Base-by-base conservation (phyloP, 1,140 invertebrate genomes). In the Formica selysi region DNA sequence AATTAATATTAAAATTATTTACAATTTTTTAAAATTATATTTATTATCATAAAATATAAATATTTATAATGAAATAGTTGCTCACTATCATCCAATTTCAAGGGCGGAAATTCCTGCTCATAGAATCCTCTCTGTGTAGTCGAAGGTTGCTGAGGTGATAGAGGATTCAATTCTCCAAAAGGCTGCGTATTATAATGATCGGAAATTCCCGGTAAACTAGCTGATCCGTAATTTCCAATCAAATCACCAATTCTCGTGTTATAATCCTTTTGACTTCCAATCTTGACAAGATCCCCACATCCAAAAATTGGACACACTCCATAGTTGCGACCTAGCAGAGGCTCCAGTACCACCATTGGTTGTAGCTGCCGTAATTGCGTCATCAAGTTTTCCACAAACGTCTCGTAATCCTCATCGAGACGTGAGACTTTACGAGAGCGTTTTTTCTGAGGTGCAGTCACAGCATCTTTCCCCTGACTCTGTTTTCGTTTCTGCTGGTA, bases 41-140 rank as follows among this genome's bases (percentile, higher is more conserved):
- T 41, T 67, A 38, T 36, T 22, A 32, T n/a, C 22, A 51, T 10
- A 19, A 74, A 36, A 73, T 36, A 38, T 38, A 76, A 76, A 38
- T 54, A 44, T 67, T 22, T 62, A 11, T 22, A 65, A n/a, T 36
- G 48, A 62, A 67, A 61, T 29, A 57, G 29, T 61, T 64, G n/a
- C 94, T 90, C 83, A 94, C 94, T 95, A 88, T 97, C 97, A 86
- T 97, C 97, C 86, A 98, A 96, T 91, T 97, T 96, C 10, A 98
- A 96, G 38, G 98, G 96, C 38, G 97, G 97, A 94, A 99, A 99
- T 95, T 99, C 98, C 96, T 99, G 98, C 95, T 98, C 98, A 91
- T 99, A 99, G 93, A 98, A 99, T 4, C 98, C 98, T 93, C 98
- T 96, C 91, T 98, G 97, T n/a, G 97, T 98, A 3, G 97, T 97